Base-by-base conservation (phyloP, 2,797 vertebrate species). In the Ptychadena robeensis region DNA sequence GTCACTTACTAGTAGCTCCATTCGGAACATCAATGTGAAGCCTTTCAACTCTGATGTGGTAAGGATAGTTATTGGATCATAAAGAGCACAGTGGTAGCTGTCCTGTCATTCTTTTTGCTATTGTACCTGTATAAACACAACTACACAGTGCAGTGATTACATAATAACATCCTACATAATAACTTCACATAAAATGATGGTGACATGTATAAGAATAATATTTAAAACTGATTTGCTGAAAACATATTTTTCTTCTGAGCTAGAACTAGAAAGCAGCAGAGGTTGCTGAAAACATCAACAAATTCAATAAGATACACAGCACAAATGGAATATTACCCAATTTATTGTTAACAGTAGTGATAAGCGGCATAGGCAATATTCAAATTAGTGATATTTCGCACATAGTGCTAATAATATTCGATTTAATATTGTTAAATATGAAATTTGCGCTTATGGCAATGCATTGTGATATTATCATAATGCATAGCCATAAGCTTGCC, bases 31-130 rank as follows among this genome's bases (percentile, higher is more conserved):
- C 91, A 96, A 95, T 7, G 93, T 93, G 84, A 98, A 98, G 87
- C 96, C 96, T 37, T 98, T 96, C 93, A 95, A 95, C 89, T 99
- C 98, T 0, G 98, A 99, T 85, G 92, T 96, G 25, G 98, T 99
- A 87, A 96, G 98, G 95, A 70, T n/a, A 66, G 53, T 14, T 78
- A 61, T 40, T 68, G 7, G 18, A 5, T 53, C 15, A 22, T 53
- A 5, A 22, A 53, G 44, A 5, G 44, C 40, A 44, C 40, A 53
- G 18, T 18, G 44, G 18, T 7, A 53, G 15, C 44, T 53, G 44
- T 53, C 44, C 6, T 53, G 18, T 53, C 15, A 22, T 53, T 22
- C 18, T 53, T 53, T 53, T 9, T 22, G 10, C 44, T 53, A 22
- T 6, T n/a, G 18, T n/a, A 53, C 5, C 18, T 53, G 44, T 22